These are phyloP conservation scores for Caenorhabditis sp. DNA, from an alignment of 2,888 invertebrate species.

Conservation along the genomic window DNA sequence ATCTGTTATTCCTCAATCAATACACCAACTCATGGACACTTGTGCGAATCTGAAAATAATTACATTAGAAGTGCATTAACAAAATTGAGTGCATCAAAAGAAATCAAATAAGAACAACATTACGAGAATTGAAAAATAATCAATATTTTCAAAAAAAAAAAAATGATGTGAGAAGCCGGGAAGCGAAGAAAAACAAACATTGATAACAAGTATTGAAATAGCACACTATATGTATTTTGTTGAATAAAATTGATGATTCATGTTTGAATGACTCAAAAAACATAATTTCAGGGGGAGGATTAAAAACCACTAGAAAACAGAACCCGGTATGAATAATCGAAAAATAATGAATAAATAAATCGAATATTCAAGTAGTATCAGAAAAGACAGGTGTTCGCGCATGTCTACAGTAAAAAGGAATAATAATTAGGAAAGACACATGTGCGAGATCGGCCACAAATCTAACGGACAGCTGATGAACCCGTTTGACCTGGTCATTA, in stretches of 20 bases:
- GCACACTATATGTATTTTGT: background rate
- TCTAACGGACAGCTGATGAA: constrained; percentile 37
- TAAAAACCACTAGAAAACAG: background rate
- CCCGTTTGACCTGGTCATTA: constrained; percentile 12
- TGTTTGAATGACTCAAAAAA: background rate
- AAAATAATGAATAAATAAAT: background rate
- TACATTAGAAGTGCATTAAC: background rate
- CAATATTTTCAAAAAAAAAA: background rate
- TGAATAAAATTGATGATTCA: constrained; percentile 1
- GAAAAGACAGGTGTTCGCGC: background rate
- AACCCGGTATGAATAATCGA: background rate
- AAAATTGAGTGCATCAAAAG: background rate
- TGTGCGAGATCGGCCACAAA: constrained; percentile 14
- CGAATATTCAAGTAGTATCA: background rate
- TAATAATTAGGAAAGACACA: constrained; percentile 27
- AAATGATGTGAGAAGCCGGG: background rate
- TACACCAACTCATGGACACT: background rate
- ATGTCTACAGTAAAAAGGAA: background rate
- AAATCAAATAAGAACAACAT: background rate
- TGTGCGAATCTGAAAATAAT: background rate
- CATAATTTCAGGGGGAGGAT: background rate
- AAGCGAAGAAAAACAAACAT: background rate
- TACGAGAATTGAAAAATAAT: background rate
- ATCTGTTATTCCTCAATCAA: background rate
- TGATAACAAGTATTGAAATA: background rate